These are phyloP conservation scores for Chelon labrosus DNA, from an alignment of 2,797 vertebrate genomes.

Conservation along the genomic window DNA sequence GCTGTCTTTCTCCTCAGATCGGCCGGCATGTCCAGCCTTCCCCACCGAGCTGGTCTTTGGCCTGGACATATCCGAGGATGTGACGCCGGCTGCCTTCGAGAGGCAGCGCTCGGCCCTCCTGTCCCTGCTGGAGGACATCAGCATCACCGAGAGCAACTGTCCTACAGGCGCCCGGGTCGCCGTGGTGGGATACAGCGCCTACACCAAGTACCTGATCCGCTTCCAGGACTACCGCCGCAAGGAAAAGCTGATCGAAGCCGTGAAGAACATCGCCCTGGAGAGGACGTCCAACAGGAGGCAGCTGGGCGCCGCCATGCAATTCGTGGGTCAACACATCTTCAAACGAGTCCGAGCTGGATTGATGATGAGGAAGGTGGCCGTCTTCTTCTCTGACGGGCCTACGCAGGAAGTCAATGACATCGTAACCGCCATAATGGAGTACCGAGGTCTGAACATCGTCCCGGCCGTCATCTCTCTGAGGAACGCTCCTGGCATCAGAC, in stretches of 20 bases:
- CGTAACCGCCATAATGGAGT: conserved; percentile 86
- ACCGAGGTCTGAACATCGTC: conserved; percentile 82
- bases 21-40: conserved; percentile 78
- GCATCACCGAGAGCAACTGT: conserved; percentile 89
- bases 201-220: conserved; percentile 85
- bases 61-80: conserved; percentile 88
- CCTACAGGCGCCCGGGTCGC: conserved; percentile 88
- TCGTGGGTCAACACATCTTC: conserved; percentile 89
- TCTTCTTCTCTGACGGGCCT: conserved; percentile 85
- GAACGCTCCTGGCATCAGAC: conserved; percentile 69
- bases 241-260: conserved; percentile 75
- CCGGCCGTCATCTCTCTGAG: conserved; percentile 85
- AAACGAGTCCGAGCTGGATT: conserved; percentile 86
- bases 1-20: conserved; percentile 1
- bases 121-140: conserved; percentile 83
- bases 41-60: conserved; percentile 91
- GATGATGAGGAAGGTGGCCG: conserved; percentile 87
- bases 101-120: conserved; percentile 84
- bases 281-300: conserved; percentile 77
- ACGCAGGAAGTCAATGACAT: conserved; percentile 71
- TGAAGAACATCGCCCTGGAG: conserved; percentile 82
- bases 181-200: conserved; percentile 83
- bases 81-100: conserved; percentile 81
- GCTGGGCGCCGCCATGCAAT: conserved; percentile 88
- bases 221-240: conserved; percentile 87